Evolutionary conservation across 2,888 invertebrate species (phyloP).

Genomic region (Drosophila quasianomalipes): DNA sequence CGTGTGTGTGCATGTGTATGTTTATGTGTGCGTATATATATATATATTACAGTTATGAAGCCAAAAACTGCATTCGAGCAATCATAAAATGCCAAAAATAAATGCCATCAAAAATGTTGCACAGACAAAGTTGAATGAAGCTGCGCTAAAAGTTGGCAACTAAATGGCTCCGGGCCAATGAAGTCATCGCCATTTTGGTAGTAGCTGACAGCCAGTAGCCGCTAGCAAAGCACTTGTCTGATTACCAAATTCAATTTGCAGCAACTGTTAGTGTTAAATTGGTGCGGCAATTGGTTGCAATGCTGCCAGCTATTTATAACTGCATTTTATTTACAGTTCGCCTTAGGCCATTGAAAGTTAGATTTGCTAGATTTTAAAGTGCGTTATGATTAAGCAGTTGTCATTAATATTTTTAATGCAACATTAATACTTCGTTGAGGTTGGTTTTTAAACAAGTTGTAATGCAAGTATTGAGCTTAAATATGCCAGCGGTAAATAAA

Average conservation of each 20-base stretch:
- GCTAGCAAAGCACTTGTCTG: constrained; percentile 51
- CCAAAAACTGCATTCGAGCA: constrained; percentile 48
- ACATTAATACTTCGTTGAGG: background rate
- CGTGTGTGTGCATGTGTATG: constrained; percentile 1
- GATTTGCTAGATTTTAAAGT: background rate
- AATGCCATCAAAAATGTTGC: constrained; percentile 70
- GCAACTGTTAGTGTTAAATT: constrained; percentile 48
- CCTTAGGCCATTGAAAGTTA: background rate
- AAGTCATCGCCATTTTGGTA: constrained; percentile 68
- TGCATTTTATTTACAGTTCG: background rate
- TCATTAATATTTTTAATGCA: background rate
- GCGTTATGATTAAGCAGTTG: background rate
- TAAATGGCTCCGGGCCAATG: constrained; percentile 64
- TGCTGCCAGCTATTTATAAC: constrained; percentile 8
- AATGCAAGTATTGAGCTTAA: background rate
- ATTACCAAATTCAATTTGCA: constrained; percentile 65
- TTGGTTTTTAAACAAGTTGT: background rate
- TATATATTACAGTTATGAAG: constrained; percentile 46
- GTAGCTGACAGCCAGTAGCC: constrained; percentile 8
- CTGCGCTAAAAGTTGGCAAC: constrained; percentile 53
- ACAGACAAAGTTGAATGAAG: constrained; percentile 71
- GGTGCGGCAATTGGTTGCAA: constrained; percentile 15
- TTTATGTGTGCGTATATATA: background rate
- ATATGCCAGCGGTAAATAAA: background rate
- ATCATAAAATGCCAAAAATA: constrained; percentile 78